Percentiles rank a stretch among this genome's conserved stretches.
phyloP scores from a whole-genome alignment of 2,888 invertebrate species.

The Tenthredo amoena region DNA sequence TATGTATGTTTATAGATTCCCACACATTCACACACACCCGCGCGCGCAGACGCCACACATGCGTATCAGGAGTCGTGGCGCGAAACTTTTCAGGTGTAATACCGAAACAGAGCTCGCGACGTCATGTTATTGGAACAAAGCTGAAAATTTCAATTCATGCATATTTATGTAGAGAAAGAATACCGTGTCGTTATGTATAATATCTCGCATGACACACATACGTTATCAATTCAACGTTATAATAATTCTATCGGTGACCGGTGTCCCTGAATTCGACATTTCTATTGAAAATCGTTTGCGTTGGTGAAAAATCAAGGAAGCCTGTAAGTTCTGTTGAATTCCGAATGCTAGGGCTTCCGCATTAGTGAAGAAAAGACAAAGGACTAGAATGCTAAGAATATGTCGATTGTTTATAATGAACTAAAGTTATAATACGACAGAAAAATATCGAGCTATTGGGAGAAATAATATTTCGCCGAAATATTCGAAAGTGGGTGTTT shows the following conservation, averaged over 20 bases:
- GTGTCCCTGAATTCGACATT: background rate
- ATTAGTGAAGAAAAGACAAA: background rate
- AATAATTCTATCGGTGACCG: background rate
- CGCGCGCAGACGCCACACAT: background rate
- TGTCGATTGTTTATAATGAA: background rate
- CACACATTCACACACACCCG: background rate
- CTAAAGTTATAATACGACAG: background rate
- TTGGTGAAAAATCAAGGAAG: background rate
- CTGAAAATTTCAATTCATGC: background rate
- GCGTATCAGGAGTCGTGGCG: background rate
- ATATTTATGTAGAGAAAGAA: background rate
- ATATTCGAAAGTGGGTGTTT: background rate
- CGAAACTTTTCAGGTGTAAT: background rate
- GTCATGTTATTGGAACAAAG: background rate
- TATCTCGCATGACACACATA: background rate
- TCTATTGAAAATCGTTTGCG: background rate
- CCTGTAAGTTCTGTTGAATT: background rate
- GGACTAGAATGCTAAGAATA: background rate
- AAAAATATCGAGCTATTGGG: background rate
- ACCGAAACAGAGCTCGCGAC: background rate
- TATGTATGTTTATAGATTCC: background rate
- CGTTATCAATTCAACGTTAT: background rate
- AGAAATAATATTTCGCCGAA: background rate
- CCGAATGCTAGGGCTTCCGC: background rate
- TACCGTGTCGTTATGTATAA: background rate